phyloP scores from a whole-genome alignment of 2,797 vertebrate species.

The Etheostoma nigrum region DNA sequence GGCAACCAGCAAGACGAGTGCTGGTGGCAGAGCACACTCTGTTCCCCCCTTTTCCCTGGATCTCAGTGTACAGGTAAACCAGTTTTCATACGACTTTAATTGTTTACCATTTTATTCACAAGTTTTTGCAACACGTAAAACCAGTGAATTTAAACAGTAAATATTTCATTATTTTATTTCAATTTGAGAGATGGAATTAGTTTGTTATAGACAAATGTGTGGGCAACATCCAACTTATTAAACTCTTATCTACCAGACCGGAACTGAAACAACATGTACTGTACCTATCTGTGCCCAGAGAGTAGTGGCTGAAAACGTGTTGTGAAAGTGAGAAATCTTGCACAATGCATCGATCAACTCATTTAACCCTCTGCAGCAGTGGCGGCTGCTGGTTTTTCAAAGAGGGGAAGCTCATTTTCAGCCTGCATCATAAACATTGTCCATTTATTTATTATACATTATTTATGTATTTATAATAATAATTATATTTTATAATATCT shows the following conservation, averaged over 20 bases:
- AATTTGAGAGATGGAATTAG: neutral
- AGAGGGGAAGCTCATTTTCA: too few relatives aligned
- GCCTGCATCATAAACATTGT: too few relatives aligned
- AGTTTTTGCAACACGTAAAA: neutral
- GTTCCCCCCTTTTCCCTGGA: slow-evolving; percentile 93
- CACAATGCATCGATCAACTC: neutral
- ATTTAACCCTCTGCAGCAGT: neutral
- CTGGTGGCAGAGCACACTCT: slow-evolving; percentile 98
- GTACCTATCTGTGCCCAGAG: neutral
- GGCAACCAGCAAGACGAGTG: slow-evolving; percentile 91
- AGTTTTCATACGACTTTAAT: neutral
- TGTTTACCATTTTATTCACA: neutral
- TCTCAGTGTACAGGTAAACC: slow-evolving; percentile 94
- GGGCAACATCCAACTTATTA: neutral
- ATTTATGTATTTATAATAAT: too few relatives aligned
- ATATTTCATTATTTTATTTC: neutral
- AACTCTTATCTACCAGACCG: neutral
- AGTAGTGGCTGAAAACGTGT: too few relatives aligned
- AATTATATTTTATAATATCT: too few relatives aligned
- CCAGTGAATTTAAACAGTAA: too few relatives aligned
- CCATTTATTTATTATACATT: too few relatives aligned
- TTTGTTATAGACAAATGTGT: neutral
- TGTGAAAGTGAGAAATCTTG: too few relatives aligned
- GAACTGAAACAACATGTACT: neutral
- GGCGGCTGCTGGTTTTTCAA: too few relatives aligned